Conservation (phyloP, 1,140 invertebrate genomes). For the Doryteuthis pealeii region DNA sequence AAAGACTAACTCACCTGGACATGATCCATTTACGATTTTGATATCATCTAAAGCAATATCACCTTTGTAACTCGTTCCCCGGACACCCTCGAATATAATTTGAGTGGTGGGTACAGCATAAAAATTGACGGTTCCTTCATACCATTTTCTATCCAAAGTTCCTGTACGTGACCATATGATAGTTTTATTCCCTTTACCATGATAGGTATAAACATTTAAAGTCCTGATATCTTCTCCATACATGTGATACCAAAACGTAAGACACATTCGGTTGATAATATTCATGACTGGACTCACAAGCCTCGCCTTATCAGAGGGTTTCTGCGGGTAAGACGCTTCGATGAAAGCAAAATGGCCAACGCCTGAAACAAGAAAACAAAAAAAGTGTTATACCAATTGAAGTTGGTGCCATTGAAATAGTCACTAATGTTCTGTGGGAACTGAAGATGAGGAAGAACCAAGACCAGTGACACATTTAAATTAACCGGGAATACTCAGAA, state of each 20-base stretch:
- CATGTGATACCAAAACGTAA: conserved; percentile 77
- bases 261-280: conserved; percentile 29
- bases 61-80: too few species aligned
- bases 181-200: conserved; percentile 16
- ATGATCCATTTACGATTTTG: too few species aligned
- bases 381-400: too few species aligned
- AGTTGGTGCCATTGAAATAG: too few species aligned
- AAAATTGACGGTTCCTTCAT: background rate
- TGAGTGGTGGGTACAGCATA: too few species aligned
- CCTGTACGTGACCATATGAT: conserved; percentile 55
- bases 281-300: conserved; percentile 63
- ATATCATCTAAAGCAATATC: too few species aligned
- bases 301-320: conserved; percentile 73
- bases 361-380: background rate
- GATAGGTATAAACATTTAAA: conserved; percentile 44
- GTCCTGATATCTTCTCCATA: conserved; percentile 64
- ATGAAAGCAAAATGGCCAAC: conserved; percentile 34
- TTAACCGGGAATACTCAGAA: too few species aligned
- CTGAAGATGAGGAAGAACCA: too few species aligned
- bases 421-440: too few species aligned
- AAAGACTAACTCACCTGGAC: too few species aligned
- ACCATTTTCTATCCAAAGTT: conserved; percentile 67
- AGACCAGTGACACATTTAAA: too few species aligned
- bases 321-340: conserved; percentile 64
- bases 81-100: too few species aligned